A percentile compares a stretch with the other conserved stretches of the same genome.
Evolutionary conservation across 2,888 invertebrate genomes (phyloP).

Genomic region (Aricia artaxerxes): DNA sequence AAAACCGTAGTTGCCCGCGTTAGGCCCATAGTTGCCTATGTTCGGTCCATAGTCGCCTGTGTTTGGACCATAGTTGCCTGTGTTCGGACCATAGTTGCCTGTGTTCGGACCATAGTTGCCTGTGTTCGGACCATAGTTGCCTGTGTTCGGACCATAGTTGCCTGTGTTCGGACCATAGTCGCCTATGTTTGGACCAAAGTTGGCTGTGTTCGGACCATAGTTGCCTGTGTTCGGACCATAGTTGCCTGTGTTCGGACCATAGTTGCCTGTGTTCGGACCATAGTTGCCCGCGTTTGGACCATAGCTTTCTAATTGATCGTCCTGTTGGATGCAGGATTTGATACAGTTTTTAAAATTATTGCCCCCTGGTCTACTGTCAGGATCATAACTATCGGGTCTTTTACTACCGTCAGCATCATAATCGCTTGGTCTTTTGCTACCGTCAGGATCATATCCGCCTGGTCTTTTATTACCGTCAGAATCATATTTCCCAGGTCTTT

Average conservation of each 20-base stretch:
- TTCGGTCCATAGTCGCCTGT: background rate
- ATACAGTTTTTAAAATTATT: background rate
- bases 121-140: background rate
- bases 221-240: background rate
- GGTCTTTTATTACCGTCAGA: background rate
- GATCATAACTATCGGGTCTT: background rate
- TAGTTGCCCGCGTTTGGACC: background rate
- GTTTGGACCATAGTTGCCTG: background rate
- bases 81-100: background rate
- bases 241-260: background rate
- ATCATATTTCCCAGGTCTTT: background rate
- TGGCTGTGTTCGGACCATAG: background rate
- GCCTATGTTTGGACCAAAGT: constrained; percentile 8
- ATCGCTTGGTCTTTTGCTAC: background rate
- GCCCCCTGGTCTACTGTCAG: background rate
- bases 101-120: background rate
- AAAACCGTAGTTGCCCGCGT: background rate
- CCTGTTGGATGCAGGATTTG: background rate
- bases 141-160: background rate
- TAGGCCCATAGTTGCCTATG: constrained; percentile 9
- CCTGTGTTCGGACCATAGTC: background rate
- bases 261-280: background rate
- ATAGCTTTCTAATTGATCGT: background rate
- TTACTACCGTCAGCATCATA: background rate
- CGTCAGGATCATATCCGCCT: background rate